Conservation (phyloP, 2,888 invertebrate species). For the Drosophila austrosaltans region DNA sequence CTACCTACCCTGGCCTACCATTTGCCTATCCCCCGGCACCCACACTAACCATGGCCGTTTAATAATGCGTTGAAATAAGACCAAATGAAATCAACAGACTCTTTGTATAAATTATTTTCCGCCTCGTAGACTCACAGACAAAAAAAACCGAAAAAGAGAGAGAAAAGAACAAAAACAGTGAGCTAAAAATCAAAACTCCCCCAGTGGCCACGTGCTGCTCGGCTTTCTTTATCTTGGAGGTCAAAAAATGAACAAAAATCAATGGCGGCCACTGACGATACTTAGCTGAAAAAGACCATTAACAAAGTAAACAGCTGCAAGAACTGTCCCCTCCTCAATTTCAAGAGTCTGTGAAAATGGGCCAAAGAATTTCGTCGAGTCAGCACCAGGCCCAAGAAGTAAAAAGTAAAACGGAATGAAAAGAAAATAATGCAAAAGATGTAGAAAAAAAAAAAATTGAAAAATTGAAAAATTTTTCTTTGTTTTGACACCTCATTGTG, state of each 20-base stretch:
- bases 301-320: conserved; percentile 79
- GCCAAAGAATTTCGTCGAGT: conserved; percentile 55
- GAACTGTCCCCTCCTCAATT: conserved; percentile 27
- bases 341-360: conserved; percentile 47
- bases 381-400: conserved; percentile 48
- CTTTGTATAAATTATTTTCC: conserved; percentile 75
- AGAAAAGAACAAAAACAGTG: conserved; percentile 31
- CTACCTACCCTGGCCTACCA: no score
- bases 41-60: conserved; percentile 43
- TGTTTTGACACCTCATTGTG: conserved; percentile 76
- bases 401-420: conserved; percentile 5
- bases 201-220: conserved; percentile 53
- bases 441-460: conserved; percentile 9
- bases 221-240: conserved; percentile 50
- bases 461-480: conserved; percentile 61
- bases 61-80: conserved; percentile 58
- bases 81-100: conserved; percentile 66
- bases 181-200: conserved; percentile 66
- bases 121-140: conserved; percentile 52
- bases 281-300: conserved; percentile 79
- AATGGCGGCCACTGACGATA: conserved; percentile 56
- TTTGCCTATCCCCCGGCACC: conserved; percentile 12
- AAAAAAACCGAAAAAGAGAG: conserved; percentile 28
- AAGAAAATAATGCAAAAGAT: conserved; percentile 25
- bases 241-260: conserved; percentile 70